These are phyloP conservation scores for Trematomus loennbergii DNA, from an alignment of 2,113 vertebrate genomes.

Conservation along the genomic window DNA sequence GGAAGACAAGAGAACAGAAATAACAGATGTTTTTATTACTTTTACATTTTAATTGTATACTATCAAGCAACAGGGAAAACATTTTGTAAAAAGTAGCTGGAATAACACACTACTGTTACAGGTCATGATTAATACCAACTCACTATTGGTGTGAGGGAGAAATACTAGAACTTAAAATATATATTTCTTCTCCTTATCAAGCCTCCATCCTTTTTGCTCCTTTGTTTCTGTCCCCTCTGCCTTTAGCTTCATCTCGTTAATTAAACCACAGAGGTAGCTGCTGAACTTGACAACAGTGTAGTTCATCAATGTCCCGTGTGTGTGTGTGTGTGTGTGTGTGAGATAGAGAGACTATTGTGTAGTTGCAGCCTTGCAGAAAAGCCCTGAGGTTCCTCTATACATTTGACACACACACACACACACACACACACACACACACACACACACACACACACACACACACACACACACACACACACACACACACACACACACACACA, in stretches of 20 bases:
- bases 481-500: conserved; percentile 10
- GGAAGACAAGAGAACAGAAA: background rate
- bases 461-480: conserved; percentile 29
- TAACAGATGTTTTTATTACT: background rate
- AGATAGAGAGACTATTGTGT: conserved; percentile 45
- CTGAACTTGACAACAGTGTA: conserved; percentile 66
- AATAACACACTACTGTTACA: background rate
- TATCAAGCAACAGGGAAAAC: background rate
- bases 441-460: conserved; percentile 21
- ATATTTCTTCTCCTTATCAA: conserved; percentile 25
- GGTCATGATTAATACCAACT: background rate
- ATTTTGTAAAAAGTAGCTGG: background rate
- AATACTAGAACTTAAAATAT: conserved; percentile 1
- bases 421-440: conserved; percentile 15
- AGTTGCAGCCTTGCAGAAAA: conserved; percentile 67
- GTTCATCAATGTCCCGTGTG: conserved; percentile 71
- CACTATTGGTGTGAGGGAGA: background rate
- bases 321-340: background rate
- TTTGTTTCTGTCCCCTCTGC: conserved; percentile 38
- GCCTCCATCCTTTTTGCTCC: conserved; percentile 26
- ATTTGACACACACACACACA: conserved; percentile 46
- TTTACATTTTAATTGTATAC: background rate
- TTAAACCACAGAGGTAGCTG: conserved; percentile 74
- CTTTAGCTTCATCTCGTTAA: conserved; percentile 63
- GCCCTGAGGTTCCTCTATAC: conserved; percentile 66